phyloP scores from a whole-genome alignment of 2,888 invertebrate genomes.

The Cerastis leucographa region DNA sequence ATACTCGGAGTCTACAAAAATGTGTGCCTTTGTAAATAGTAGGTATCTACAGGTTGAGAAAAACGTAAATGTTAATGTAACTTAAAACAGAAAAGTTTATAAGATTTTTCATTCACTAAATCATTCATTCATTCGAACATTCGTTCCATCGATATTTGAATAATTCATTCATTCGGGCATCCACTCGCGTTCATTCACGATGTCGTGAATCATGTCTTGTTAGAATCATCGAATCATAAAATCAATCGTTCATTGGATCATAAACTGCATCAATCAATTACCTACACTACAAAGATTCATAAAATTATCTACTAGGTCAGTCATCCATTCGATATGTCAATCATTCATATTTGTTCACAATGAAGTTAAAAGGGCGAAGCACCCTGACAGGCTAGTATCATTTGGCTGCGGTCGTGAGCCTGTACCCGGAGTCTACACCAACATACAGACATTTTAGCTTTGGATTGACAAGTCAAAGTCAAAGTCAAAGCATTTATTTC shows the following conservation, averaged over 20 bases:
- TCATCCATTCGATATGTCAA: background rate
- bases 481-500: no score
- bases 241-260: no score
- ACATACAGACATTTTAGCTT: no score
- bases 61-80: background rate
- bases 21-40: slow-evolving; percentile 18
- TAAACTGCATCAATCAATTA: no score
- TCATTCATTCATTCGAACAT: background rate
- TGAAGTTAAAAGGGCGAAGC: slow-evolving; percentile 95
- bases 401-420: no score
- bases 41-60: background rate
- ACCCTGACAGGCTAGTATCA: slow-evolving; percentile 91
- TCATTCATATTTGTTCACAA: slow-evolving; percentile 88
- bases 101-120: background rate
- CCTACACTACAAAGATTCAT: no score
- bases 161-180: no score
- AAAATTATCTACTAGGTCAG: background rate
- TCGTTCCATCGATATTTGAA: background rate
- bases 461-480: slow-evolving; percentile 91
- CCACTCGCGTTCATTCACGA: no score
- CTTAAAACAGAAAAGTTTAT: background rate
- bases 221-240: no score
- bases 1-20: slow-evolving; percentile 12
- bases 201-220: no score
- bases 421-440: no score